Base-by-base conservation (phyloP, 2,113 vertebrate species). In the Setophaga coronata region DNA sequence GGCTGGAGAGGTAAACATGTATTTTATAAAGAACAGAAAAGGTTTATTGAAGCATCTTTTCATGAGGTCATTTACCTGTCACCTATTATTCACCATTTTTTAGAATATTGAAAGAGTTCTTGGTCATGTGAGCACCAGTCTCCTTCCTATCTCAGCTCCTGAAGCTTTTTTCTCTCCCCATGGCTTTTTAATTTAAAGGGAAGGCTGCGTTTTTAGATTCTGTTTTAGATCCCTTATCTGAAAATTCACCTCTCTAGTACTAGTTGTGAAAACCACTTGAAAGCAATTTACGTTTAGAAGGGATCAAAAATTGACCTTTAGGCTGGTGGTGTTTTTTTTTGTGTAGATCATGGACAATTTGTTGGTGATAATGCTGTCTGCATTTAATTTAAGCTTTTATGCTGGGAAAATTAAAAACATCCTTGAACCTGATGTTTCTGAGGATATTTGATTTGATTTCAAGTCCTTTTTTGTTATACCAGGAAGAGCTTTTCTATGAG, bases 41-140 rank as follows among this genome's bases (percentile, higher is more conserved):
- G 54, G 66, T 93, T 97, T 94, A 87, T 86, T 94, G 90, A 92
- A 82, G 66, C 67, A 47, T 92, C 82, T 88, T 94, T 86, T 71
- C 47, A 42, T 83, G 67, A 88, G 92, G 71, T 92, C 74, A 53
- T 95, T 93, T 96, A 92, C 79, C 71, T 95, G 95, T 92, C 94
- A 90, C 70, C 53, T 93, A 34, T 92, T 94, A 73, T 57, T 95
- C 74, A 92, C 85, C 6, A 2, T 36, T 69, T 93, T 90, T 90
- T 64, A 60, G 66, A 80, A 42, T 89, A 84, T 8, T 82, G 66
- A 50, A 87, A 78, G 62, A 58, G 50, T 53, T 61, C 56, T 90
- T 47, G 87, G 58, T 69, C 62, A 19, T 29, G 14, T 77, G 58
- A 58, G 73, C 58, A 29, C 42, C 28, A 26, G 28, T 48, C 29